Base-by-base conservation (phyloP, 2,888 invertebrate genomes). In the Amphipoea lucens region DNA sequence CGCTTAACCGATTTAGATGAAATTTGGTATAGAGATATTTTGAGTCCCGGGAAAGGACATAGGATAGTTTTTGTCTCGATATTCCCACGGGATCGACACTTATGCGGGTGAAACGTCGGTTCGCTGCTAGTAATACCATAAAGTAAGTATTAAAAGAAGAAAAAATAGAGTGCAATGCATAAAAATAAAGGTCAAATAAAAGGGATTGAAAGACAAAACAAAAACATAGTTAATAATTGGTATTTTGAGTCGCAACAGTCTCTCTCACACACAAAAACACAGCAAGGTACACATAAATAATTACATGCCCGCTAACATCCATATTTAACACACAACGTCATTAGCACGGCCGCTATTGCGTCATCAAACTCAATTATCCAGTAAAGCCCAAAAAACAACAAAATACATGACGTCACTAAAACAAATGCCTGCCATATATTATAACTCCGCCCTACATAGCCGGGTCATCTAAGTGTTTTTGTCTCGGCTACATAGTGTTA, bases 401-500 rank as follows among this genome's bases (percentile, higher is more conserved):
- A 87, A 87, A 83, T 83, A 87, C 69, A 48, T 82, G 63, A 72
- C 86, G 67, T 76, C 78, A 71, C 76, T 42, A 78, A 83, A 81
- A 88, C 75, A 82, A 89, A 87, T 84, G 85, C 70, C 71, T 67
- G 48, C 62, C 42, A 81, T 78, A 81, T 67, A 84, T 82, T 79
- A 82, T 79, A 85, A 77, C 74, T 75, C 65, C 60, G 72, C 67
- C 69, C 81, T 42, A 85, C 74, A 77, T 75, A 76, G 78, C 78
- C 23, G 79, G 86, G 83, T 88, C 81, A 86, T 74, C 79, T 81
- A 85, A 90, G 87, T 88, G 85, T 88, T 87, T 88, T 88, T 90
- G 89, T 90, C 89, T 79, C 78, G 86, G 81, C 87, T 90, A 85
- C 89, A 76, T 86, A 88, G 90, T 93, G 93, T 92, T 94, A 94